Evolutionary conservation across 2,888 invertebrate species (phyloP).

Genomic region (Chorisops tibialis): DNA sequence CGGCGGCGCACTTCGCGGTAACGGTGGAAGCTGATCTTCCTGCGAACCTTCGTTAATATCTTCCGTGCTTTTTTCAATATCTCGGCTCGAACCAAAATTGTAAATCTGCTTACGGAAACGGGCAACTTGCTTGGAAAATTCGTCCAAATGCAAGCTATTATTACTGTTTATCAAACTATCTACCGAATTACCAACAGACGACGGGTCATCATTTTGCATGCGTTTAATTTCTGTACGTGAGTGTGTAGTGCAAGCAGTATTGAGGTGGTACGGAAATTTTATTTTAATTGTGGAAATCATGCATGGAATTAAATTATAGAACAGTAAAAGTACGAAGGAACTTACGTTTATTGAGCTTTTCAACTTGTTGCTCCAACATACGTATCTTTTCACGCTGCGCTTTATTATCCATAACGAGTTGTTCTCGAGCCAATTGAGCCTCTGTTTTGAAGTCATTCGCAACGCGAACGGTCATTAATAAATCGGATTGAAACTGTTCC

Average conservation of each 20-base stretch:
- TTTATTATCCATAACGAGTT: constrained; percentile 80
- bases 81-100: constrained; percentile 25
- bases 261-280: neutral
- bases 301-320: neutral
- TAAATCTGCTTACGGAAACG: constrained; percentile 28
- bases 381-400: constrained; percentile 73
- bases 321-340: neutral
- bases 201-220: constrained; percentile 23
- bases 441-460: constrained; percentile 97
- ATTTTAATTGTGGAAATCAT: neutral
- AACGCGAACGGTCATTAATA: constrained; percentile 88
- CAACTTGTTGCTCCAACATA: constrained; percentile 73
- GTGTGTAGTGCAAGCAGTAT: neutral
- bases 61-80: constrained; percentile 11
- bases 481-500: constrained; percentile 91
- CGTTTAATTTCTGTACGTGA: constrained; percentile 15
- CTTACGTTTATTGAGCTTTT: constrained; percentile 63
- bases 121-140: constrained; percentile 29
- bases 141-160: constrained; percentile 26
- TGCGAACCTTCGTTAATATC: neutral
- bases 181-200: constrained; percentile 27
- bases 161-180: constrained; percentile 26
- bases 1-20: constrained; percentile 30
- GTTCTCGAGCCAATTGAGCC: constrained; percentile 83
- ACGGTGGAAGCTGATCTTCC: constrained; percentile 26